Base-by-base conservation (phyloP, 2,888 invertebrate genomes). In the Tyria jacobaeae region DNA sequence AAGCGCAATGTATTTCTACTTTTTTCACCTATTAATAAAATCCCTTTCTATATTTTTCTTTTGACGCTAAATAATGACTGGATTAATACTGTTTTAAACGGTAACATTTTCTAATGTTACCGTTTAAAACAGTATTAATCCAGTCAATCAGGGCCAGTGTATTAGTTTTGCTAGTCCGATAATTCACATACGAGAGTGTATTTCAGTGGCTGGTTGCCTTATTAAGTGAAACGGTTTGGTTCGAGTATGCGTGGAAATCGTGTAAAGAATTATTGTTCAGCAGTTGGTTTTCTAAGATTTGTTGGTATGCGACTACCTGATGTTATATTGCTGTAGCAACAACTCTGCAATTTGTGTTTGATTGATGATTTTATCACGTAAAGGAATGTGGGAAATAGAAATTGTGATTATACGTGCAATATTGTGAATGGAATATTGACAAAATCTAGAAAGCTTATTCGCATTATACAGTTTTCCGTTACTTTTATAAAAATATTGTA, bases 151-250 rank as follows among this genome's bases (percentile, higher is more conserved):
- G n/a, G 39, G 27, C 35, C 67, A 68, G 71, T 67, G 65, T 73
- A 63, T 62, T 71, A 75, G 71, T 76, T 75, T 70, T 71, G 68
- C 65, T 70, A 78, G 68, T 64, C 76, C 68, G 70, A 75, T 51
- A 78, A 72, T 70, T 76, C 71, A 68, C 69, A 73, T 70, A 71
- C 73, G 73, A 73, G 73, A 76, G 71, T n/a, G n/a, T n/a, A n/a
- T n/a, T n/a, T n/a, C n/a, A n/a, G n/a, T 62, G 77, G 76, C 82
- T 63, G 74, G 82, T 81, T 76, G 67, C 78, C 82, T 75, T 80
- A 79, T 80, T 79, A 79, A 85, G 86, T 84, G 83, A 84, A 85
- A 83, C 81, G 62, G 68, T 68, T 34, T 24, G 14, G 25, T 52
- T 68, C 64, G 68, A 51, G 66, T 71, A 75, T 71, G 73, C 67